Evolutionary conservation across 2,888 invertebrate species (phyloP).

Genomic region (Deroplatys truncata): DNA sequence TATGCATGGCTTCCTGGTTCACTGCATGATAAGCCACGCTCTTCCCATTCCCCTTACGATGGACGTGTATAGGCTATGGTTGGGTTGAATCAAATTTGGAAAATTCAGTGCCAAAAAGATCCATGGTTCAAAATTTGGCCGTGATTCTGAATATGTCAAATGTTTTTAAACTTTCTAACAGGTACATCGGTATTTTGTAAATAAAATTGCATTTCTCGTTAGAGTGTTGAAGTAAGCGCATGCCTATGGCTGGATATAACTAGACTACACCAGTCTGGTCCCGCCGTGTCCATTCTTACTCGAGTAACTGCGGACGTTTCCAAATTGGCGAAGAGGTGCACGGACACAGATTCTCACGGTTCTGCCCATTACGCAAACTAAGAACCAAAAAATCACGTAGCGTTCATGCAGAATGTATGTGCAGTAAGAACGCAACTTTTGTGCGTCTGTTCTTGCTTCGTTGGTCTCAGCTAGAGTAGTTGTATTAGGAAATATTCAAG

Average conservation of each 20-base stretch:
- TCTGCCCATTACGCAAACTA: neutral
- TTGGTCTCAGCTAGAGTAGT: neutral
- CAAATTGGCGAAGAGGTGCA: neutral
- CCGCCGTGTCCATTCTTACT: neutral
- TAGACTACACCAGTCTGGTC: neutral
- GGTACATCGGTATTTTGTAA: no score
- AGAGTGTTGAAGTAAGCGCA: neutral
- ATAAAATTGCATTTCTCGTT: no score
- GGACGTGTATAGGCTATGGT: no score
- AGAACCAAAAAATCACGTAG: neutral
- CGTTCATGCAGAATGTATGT: neutral
- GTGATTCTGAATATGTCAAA: no score
- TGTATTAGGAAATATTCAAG: neutral
- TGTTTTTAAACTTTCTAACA: no score
- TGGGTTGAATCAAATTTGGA: no score
- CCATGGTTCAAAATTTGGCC: no score
- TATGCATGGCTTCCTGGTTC: no score
- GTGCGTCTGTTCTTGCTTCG: neutral
- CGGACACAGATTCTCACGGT: neutral
- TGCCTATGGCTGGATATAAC: neutral
- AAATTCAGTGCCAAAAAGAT: no score
- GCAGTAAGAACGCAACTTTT: neutral
- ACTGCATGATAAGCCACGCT: no score
- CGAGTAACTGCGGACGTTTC: neutral
- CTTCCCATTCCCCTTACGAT: no score